Evolutionary conservation across 2,888 invertebrate species (phyloP), one percentile per base, ranked within the genome.

Genomic region (Eucriotettix oculatus): DNA sequence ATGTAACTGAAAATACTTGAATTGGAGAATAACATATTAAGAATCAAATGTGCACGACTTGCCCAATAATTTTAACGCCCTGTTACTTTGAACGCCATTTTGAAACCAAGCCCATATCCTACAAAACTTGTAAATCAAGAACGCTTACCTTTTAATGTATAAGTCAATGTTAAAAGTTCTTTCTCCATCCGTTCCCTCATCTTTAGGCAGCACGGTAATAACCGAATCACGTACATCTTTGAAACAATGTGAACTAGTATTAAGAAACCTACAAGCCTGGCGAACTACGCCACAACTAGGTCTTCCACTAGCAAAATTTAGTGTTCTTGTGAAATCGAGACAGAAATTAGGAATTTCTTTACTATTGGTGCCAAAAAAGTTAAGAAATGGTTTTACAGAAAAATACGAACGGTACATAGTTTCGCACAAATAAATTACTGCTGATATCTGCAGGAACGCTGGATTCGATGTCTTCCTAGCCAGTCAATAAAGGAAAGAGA

Each of bases 161-260:
- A 79, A 73, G 71, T 90, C 90, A 48, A 90, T 80, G 70, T 86
- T 85, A 43, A 85, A 69, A 1, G 81, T 74, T 69, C 78, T 82
- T 73, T 90, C 90, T 54, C 91, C 91, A 61, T 79, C 78, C 1
- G 86, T 87, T 56, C 90, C 91, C 70, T 90, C 87, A 71, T 91
- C 90, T 63, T 69, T 68, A 12, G 71, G 71, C 1, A 75, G 73
- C 66, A 71, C 66, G 10, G 72, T 70, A 44, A 68, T 66, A 16
- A 71, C 59, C 66, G 72, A 69, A 58, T 65, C 64, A 64, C 70
- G 68, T 52, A 72, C 68, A 64, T 74, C 74, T 52, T 74, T 29
- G 7, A 29, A 29, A 29, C 29, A 72, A 11, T 56, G 29, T 29
- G 29, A 29, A 29, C 29, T 29, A 29, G 3, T 29, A 29, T 29